phyloP scores from a whole-genome alignment of 2,113 vertebrate genomes.

The Alligator sinensis region DNA sequence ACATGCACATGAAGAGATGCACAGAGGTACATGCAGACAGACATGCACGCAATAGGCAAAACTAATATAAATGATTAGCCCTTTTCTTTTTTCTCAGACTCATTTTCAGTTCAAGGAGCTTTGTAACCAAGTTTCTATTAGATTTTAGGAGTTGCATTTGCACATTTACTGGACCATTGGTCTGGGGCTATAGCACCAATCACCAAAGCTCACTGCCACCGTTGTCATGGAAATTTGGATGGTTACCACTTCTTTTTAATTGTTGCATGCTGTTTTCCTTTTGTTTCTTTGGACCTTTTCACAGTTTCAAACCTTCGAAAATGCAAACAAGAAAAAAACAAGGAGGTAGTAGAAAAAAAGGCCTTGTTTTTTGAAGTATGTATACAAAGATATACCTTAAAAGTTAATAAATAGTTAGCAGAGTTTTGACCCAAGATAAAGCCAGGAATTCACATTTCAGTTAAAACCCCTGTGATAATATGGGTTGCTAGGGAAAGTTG shows the following conservation, averaged over 20 bases:
- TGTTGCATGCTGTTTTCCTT: slow-evolving; percentile 32
- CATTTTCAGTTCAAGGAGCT: not conserved
- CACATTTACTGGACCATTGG: not conserved
- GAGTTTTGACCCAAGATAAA: not conserved
- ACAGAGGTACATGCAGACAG: not conserved
- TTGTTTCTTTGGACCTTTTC: slow-evolving; percentile 48
- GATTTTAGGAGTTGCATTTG: not conserved
- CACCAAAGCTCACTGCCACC: not conserved
- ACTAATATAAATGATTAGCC: not conserved
- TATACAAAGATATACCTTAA: not conserved
- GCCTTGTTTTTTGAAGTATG: not conserved
- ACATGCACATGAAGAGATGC: not conserved
- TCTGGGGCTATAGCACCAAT: not conserved
- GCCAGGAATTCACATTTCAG: slow-evolving; percentile 10
- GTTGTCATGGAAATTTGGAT: slow-evolving; percentile 50
- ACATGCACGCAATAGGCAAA: not conserved
- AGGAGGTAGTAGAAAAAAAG: slow-evolving; percentile 17
- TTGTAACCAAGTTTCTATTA: not conserved
- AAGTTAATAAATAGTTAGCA: not conserved
- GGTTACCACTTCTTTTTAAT: not conserved
- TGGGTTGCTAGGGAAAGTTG: not conserved
- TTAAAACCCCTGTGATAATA: not conserved
- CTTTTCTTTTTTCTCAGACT: not conserved
- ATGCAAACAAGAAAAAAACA: not conserved
- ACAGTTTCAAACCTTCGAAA: slow-evolving; percentile 16